Conservation (phyloP, 1,140 invertebrate genomes). For the Solenopsis invicta region DNA sequence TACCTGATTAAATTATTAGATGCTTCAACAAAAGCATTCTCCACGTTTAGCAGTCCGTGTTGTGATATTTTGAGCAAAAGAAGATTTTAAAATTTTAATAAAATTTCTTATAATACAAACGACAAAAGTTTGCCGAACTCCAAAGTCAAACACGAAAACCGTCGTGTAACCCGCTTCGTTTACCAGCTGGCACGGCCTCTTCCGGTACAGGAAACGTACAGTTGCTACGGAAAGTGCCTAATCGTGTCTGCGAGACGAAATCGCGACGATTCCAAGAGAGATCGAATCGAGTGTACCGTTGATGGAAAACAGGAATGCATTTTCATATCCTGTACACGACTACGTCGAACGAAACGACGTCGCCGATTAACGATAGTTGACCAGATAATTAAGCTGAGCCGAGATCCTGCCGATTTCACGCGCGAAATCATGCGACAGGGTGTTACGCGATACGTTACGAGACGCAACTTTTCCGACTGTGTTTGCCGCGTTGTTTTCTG, state of each 20-base stretch:
- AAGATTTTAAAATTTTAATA: background rate
- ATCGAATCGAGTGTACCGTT: slow-evolving; percentile 22
- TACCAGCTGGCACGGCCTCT: slow-evolving; percentile 46
- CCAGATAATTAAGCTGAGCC: background rate
- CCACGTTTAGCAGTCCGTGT: background rate
- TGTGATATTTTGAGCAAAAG: background rate
- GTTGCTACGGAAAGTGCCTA: slow-evolving; percentile 56
- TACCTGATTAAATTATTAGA: background rate
- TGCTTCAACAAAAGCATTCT: background rate
- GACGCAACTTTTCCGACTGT: slow-evolving; percentile 20
- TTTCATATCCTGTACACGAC: slow-evolving; percentile 11
- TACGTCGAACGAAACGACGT: background rate
- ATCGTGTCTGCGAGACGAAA: slow-evolving; percentile 60
- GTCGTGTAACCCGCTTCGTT: slow-evolving; percentile 19
- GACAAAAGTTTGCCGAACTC: background rate
- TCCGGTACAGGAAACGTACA: slow-evolving; percentile 49
- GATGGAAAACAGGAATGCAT: slow-evolving; percentile 7
- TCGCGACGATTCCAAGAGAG: slow-evolving; percentile 17
- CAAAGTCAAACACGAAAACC: slow-evolving; percentile 6
- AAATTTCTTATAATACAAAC: background rate
- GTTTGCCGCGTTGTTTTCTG: slow-evolving; percentile 12
- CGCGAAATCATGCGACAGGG: background rate
- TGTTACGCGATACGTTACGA: slow-evolving; percentile 13
- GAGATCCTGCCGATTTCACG: background rate
- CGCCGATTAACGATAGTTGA: slow-evolving; percentile 1